These are phyloP conservation scores for Microctonus brassicae DNA, from an alignment of 2,888 invertebrate genomes.

Conservation along the genomic window DNA sequence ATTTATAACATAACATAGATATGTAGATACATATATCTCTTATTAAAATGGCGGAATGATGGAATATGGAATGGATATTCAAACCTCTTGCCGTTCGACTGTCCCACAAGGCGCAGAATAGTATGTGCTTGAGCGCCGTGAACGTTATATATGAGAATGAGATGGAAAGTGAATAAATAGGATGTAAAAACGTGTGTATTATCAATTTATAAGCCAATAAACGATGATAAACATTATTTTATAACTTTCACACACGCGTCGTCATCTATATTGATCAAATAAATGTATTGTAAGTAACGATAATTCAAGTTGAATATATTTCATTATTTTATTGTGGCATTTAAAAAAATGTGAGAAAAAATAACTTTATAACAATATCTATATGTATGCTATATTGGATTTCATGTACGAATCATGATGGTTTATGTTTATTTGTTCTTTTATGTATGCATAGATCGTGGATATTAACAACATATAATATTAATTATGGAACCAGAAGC, in stretches of 20 bases:
- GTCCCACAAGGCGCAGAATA: constrained; percentile 28
- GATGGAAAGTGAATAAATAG: constrained; percentile 27
- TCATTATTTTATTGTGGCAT: neutral
- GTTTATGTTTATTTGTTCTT: constrained; percentile 26
- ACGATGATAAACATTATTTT: neutral
- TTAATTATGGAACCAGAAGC: constrained; percentile 55
- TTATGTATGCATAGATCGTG: constrained; percentile 29
- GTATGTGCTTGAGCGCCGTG: constrained; percentile 31
- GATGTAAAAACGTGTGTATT: constrained; percentile 4
- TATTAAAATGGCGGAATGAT: constrained; percentile 16
- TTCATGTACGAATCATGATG: neutral
- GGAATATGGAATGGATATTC: constrained; percentile 21
- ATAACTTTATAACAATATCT: constrained; percentile 7
- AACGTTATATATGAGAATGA: constrained; percentile 4
- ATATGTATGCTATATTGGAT: neutral
- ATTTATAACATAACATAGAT: neutral
- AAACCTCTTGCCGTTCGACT: constrained; percentile 32
- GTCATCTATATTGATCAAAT: neutral
- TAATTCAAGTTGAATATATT: neutral
- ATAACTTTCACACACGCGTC: neutral
- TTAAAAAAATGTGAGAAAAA: no score
- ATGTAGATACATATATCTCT: neutral
- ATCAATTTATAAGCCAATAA: neutral
- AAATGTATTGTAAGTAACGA: neutral
- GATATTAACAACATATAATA: constrained; percentile 41